phyloP scores from a whole-genome alignment of 1,140 invertebrate species.

The Plectus sambesii region DNA sequence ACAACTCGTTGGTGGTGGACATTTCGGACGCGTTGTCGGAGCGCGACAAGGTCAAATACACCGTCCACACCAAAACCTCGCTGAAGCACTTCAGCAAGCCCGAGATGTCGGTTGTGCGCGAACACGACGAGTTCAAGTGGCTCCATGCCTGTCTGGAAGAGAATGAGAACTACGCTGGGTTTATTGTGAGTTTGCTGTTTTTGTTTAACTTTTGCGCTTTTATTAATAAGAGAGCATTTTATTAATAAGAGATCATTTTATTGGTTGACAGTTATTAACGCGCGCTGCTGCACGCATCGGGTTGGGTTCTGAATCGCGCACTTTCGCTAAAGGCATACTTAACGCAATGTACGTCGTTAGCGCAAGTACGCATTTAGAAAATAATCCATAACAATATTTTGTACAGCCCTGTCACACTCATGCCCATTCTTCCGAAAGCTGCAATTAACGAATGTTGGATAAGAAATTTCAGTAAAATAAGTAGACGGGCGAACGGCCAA shows the following conservation, averaged over 20 bases:
- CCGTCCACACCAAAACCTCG: slow-evolving; percentile 88
- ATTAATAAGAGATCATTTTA: not conserved
- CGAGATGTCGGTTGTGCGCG: slow-evolving; percentile 88
- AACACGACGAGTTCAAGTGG: slow-evolving; percentile 99
- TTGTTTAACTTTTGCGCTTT: not conserved
- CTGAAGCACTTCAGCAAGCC: slow-evolving; percentile 75
- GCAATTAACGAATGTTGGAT: too few species aligned
- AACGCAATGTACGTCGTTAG: too few species aligned
- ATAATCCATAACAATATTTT: too few species aligned
- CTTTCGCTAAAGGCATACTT: too few species aligned
- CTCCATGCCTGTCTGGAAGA: slow-evolving; percentile 92
- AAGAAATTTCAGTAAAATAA: too few species aligned
- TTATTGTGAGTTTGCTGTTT: slow-evolving; percentile 67
- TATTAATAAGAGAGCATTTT: not conserved
- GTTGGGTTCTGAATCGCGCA: too few species aligned
- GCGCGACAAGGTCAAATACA: slow-evolving; percentile 97
- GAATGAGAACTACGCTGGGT: slow-evolving; percentile 93
- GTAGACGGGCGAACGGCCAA: too few species aligned
- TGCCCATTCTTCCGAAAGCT: too few species aligned
- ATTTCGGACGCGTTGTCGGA: slow-evolving; percentile 98
- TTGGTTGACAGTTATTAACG: slow-evolving; percentile 4
- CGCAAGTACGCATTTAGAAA: too few species aligned
- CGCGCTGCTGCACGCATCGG: not conserved
- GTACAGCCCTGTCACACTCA: too few species aligned
- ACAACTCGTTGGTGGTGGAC: slow-evolving; percentile 67